Percentiles rank a stretch among this genome's conserved stretches.
phyloP scores from a whole-genome alignment of 2,113 vertebrate genomes.

The Hydrolagus affinis region DNA sequence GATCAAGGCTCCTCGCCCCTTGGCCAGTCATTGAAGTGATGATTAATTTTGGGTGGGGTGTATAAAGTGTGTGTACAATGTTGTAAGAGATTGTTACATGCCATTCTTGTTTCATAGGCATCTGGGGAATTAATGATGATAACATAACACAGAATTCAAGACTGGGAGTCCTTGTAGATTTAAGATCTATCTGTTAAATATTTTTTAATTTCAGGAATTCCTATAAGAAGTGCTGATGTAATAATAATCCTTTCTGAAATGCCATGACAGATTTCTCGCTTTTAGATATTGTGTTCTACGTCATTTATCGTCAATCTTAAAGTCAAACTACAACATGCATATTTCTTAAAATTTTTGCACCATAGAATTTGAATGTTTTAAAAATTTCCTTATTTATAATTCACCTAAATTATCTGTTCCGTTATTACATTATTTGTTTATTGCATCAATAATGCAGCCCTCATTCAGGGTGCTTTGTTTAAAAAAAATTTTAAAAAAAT shows the following conservation, averaged over 20 bases:
- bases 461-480: too few relatives aligned
- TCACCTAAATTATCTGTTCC: background rate
- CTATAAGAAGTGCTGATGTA: background rate
- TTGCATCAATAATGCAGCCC: background rate
- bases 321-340: background rate
- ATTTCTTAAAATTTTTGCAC: background rate
- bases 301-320: conserved; percentile 7
- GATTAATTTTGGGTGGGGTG: background rate
- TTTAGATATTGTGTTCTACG: background rate
- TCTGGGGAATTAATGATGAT: background rate
- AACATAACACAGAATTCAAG: background rate
- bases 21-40: background rate
- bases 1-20: background rate
- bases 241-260: background rate
- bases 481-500: too few relatives aligned
- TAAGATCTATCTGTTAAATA: background rate
- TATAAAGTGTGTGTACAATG: background rate
- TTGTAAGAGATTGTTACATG: conserved; percentile 5
- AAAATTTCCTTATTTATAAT: too few relatives aligned
- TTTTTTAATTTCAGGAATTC: background rate
- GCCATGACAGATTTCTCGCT: background rate
- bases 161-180: background rate
- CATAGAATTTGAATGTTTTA: too few relatives aligned
- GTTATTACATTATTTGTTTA: background rate
- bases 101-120: background rate